These are phyloP conservation scores for Dusona sp. DNA, from an alignment of 2,888 invertebrate species.

Conservation along the genomic window DNA sequence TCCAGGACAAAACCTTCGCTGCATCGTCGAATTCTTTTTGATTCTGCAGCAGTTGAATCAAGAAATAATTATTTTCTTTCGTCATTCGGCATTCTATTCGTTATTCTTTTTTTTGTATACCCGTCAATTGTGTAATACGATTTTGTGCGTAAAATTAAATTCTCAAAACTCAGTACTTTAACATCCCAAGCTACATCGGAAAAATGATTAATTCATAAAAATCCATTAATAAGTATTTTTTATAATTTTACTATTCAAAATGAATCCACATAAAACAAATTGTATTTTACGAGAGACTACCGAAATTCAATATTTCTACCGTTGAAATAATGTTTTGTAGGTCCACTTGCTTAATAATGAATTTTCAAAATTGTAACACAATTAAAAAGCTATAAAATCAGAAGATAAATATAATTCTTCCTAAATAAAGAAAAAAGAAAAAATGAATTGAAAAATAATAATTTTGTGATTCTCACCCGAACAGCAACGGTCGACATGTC, in stretches of 20 bases:
- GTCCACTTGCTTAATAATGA: too few species aligned
- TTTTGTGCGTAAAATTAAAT: not conserved
- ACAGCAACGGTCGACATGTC: not conserved
- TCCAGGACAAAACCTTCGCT: conserved; percentile 74
- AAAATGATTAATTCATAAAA: not conserved
- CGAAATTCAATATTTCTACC: not conserved
- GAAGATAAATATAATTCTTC: not conserved
- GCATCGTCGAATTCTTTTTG: conserved; percentile 73
- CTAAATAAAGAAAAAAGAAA: not conserved
- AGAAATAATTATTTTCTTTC: not conserved
- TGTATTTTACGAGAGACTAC: not conserved
- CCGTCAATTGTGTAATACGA: not conserved
- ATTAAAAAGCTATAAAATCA: too few species aligned
- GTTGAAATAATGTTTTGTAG: too few species aligned
- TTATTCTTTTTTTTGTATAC: not conserved
- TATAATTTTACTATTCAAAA: not conserved
- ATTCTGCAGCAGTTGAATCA: conserved; percentile 43
- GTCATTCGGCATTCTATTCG: not conserved
- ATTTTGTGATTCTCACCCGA: conserved; percentile 1
- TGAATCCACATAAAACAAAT: not conserved
- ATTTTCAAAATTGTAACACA: too few species aligned
- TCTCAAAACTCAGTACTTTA: not conserved
- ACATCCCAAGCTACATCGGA: too few species aligned
- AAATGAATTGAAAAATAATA: not conserved
- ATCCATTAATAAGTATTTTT: not conserved